Conservation (phyloP, 2,113 vertebrate genomes). For the Tragelaphus imberbis region DNA sequence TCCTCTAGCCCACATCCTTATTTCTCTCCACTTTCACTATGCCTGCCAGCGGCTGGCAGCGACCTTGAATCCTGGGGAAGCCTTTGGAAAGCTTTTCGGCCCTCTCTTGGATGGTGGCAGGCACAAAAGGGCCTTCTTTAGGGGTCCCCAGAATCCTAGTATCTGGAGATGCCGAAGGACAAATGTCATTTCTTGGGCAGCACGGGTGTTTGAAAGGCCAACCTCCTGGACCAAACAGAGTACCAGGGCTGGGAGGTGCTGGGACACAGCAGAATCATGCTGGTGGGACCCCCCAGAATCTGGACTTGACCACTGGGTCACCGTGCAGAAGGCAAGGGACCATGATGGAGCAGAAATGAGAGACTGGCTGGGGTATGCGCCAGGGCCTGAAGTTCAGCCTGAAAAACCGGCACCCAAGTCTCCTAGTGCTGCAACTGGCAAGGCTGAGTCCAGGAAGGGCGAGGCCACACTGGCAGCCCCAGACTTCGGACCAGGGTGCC, state of each 20-base stretch:
- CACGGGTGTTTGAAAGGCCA: background rate
- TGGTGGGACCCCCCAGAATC: background rate
- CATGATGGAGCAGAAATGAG: background rate
- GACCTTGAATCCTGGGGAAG: background rate
- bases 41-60: accelerated
- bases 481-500: background rate
- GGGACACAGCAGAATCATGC: accelerated
- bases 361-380: background rate
- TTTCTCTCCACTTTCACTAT: background rate
- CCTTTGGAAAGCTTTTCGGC: background rate
- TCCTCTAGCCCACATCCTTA: too few species aligned
- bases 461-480: background rate
- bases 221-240: background rate
- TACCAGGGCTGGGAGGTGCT: background rate
- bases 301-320: background rate
- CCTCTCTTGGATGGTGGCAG: background rate
- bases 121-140: too few species aligned
- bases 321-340: background rate
- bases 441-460: background rate
- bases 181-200: background rate
- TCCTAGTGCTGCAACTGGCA: accelerated
- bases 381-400: background rate
- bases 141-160: background rate
- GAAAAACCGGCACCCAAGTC: background rate
- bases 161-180: background rate